These are phyloP conservation scores for Zaprionus vittiger DNA, from an alignment of 1,140 invertebrate genomes.

Conservation along the genomic window DNA sequence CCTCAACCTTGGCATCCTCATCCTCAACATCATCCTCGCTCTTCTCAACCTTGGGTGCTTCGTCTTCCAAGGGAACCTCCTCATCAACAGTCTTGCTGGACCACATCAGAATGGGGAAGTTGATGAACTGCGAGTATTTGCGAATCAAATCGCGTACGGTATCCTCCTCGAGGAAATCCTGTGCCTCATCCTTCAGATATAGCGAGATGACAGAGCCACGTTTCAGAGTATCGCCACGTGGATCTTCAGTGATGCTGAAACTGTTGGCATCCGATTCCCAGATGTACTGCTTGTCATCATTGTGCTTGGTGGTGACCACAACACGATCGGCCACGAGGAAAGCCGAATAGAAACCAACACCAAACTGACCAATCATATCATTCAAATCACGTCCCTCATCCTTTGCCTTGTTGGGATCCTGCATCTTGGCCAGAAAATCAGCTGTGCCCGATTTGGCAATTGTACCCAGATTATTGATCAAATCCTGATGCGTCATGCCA, in stretches of 20 bases:
- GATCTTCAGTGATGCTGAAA: conserved; percentile 97
- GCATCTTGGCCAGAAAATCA: conserved; percentile 98
- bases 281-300: conserved; percentile 97
- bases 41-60: conserved; percentile 69
- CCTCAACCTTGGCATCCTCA: conserved; percentile 89
- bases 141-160: conserved; percentile 96
- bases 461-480: conserved; percentile 98
- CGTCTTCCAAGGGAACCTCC: conserved; percentile 90
- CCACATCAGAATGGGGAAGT: conserved; percentile 99
- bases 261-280: conserved; percentile 98
- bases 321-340: conserved; percentile 97
- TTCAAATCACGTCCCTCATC: conserved; percentile 87
- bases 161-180: conserved; percentile 97
- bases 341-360: conserved; percentile 98
- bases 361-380: conserved; percentile 97
- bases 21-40: conserved; percentile 85
- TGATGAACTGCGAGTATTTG: conserved; percentile 99
- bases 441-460: conserved; percentile 99
- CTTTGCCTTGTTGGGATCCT: conserved; percentile 86
- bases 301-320: conserved; percentile 97
- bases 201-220: conserved; percentile 94
- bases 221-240: conserved; percentile 94
- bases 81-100: conserved; percentile 95
- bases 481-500: conserved; percentile 98
- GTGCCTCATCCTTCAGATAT: conserved; percentile 98